phyloP scores from a whole-genome alignment of 92 coral and sea anemone genomes.

The Chrysogorgia sp. region DNA sequence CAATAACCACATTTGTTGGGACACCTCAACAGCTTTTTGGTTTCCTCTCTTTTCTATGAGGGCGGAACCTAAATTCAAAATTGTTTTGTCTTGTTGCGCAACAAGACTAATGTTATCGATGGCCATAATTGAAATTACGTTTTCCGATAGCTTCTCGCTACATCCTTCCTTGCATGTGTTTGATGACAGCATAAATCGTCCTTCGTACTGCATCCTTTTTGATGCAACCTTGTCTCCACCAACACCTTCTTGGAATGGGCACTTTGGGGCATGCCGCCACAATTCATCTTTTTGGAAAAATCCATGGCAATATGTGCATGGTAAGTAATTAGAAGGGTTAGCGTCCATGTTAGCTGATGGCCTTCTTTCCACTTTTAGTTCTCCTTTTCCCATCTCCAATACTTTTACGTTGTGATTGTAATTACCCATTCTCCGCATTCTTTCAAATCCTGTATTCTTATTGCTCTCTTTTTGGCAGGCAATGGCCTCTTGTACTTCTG shows the following conservation, averaged over 20 bases:
- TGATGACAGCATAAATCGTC: background rate
- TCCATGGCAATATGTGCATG: no score
- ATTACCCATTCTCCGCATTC: no score
- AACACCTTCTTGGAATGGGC: background rate
- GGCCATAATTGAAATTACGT: constrained; percentile 32
- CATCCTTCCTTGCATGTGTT: background rate
- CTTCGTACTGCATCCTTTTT: background rate
- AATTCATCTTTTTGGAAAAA: constrained; percentile 52
- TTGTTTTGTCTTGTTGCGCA: constrained; percentile 15
- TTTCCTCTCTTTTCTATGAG: background rate
- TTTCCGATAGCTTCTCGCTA: constrained; percentile 5
- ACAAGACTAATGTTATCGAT: constrained; percentile 29
- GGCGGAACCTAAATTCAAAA: constrained; percentile 35
- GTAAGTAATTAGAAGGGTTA: constrained; percentile 9
- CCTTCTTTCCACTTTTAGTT: constrained; percentile 46
- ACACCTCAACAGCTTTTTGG: constrained; percentile 27
- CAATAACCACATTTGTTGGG: constrained; percentile 61
- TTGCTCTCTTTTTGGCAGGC: background rate
- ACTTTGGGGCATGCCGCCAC: constrained; percentile 38
- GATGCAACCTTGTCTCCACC: background rate
- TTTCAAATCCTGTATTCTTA: background rate
- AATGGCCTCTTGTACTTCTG: constrained; percentile 41
- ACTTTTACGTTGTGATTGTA: constrained; percentile 61
- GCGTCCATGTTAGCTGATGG: constrained; percentile 7
- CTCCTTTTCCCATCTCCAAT: constrained; percentile 36